Base-by-base conservation (phyloP, 1,140 invertebrate species). In the Drosophila kohkoa region DNA sequence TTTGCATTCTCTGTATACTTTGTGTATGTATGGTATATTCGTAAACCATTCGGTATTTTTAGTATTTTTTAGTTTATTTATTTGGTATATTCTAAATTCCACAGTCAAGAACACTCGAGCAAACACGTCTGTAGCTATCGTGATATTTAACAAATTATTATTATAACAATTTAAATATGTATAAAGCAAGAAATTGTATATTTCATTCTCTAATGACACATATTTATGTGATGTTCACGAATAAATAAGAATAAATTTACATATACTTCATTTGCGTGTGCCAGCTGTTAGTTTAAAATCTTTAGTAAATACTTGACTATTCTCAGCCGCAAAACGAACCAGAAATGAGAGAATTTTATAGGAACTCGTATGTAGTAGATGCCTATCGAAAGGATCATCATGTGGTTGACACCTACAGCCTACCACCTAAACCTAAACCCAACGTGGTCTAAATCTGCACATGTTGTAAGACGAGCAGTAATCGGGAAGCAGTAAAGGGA, bases 341-440 rank as follows among this genome's bases (percentile, higher is more conserved):
- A 25, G 30, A 67, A 54, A 45, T 25, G 28, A 46, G 41, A 8
- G 32, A 55, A 46, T 63, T 63, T 54, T 25, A 43, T 35, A 43
- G 35, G 8, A 49, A 1, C 41, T 16, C n/a, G 13, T 30, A n/a
- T 32, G 10, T 6, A 52, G 48, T 58, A 80, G 85, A 88, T 88
- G 52, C 32, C 52, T 70, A 88, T 88, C 83, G 60, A 25, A 45
- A 41, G 58, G 60, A 87, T 72, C 73, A 62, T 88, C 78, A 66
- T 75, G 78, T 76, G 85, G 86, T 75, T 83, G 86, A 89, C 85
- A 89, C 85, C 85, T 89, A 75, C 85, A 79, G 79, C 41, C 16
- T 16, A 16, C 16, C 1, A 16, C 3, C 5, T 46, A 38, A 49
- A 25, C 20, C 20, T 7, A 32, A 46, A 32, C 13, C 41, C 64